Percentiles rank a stretch among this genome's conserved stretches.
Conservation (phyloP, 2,888 invertebrate genomes). For the Apodemia duryi region DNA sequence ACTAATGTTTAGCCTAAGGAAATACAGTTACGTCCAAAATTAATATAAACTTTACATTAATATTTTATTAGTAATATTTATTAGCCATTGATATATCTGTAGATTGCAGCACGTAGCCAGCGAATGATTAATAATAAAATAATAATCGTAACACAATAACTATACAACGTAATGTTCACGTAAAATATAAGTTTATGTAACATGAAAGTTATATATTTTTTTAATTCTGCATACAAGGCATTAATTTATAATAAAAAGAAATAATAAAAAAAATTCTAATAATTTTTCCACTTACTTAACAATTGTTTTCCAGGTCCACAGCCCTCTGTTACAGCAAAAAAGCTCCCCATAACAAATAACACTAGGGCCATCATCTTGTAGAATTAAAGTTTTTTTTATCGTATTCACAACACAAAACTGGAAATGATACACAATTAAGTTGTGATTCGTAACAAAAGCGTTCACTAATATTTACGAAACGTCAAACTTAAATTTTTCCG, state of each 20-base stretch:
- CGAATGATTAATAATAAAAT: too few relatives aligned
- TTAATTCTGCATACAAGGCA: too few relatives aligned
- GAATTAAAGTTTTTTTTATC: conserved; percentile 40
- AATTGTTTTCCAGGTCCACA: conserved; percentile 69
- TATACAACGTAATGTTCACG: too few relatives aligned
- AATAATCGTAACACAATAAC: too few relatives aligned
- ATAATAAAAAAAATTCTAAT: conserved; percentile 18
- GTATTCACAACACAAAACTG: conserved; percentile 67
- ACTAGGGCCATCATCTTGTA: conserved; percentile 72
- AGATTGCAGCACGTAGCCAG: too few relatives aligned
- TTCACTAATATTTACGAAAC: conserved; percentile 76
- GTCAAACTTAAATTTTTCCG: conserved; percentile 60
- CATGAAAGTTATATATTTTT: too few relatives aligned
- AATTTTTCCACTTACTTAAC: conserved; percentile 58
- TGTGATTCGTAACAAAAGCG: conserved; percentile 76
- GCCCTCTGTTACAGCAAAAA: conserved; percentile 67
- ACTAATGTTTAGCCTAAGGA: too few relatives aligned
- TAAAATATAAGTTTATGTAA: too few relatives aligned
- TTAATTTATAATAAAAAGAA: not conserved
- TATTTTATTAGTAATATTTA: too few relatives aligned
- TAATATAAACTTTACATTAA: too few relatives aligned
- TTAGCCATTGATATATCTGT: too few relatives aligned
- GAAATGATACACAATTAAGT: conserved; percentile 56
- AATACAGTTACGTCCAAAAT: too few relatives aligned
- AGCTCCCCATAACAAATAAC: conserved; percentile 74